Conservation (phyloP, 2,113 vertebrate genomes). For the Strix aluco region DNA sequence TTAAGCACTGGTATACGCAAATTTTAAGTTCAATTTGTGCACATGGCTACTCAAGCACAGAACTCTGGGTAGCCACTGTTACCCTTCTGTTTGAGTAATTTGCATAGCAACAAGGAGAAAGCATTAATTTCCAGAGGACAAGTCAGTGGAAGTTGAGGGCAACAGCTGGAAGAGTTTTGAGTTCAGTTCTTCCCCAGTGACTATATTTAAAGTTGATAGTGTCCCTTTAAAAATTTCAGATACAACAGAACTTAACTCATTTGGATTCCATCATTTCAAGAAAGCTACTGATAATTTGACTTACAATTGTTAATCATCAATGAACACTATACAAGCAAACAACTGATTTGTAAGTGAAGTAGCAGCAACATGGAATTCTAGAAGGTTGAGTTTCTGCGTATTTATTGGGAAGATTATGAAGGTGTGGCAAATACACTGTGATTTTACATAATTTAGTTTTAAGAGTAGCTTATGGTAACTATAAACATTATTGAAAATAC, state of each 20-base stretch:
- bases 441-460: constrained; percentile 66
- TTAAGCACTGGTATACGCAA: neutral
- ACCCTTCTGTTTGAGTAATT: neutral
- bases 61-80: neutral
- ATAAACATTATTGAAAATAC: constrained; percentile 68
- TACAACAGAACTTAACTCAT: neutral
- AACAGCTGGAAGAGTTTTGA: neutral
- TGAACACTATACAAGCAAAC: neutral
- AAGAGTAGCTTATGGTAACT: constrained; percentile 52
- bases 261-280: neutral
- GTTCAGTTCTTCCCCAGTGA: neutral
- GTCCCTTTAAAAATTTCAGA: neutral
- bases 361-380: constrained; percentile 59
- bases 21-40: neutral
- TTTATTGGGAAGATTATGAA: constrained; percentile 75
- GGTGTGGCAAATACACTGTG: constrained; percentile 65
- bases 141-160: neutral
- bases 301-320: neutral
- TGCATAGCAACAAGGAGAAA: neutral
- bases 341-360: constrained; percentile 9
- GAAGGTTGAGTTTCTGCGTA: constrained; percentile 56
- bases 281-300: neutral
- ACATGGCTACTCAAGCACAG: neutral
- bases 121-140: neutral
- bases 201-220: neutral